A percentile compares a stretch with the other conserved stretches of the same genome.
Conservation (phyloP, 2,113 vertebrate species). For the Hepsetus odoe region DNA sequence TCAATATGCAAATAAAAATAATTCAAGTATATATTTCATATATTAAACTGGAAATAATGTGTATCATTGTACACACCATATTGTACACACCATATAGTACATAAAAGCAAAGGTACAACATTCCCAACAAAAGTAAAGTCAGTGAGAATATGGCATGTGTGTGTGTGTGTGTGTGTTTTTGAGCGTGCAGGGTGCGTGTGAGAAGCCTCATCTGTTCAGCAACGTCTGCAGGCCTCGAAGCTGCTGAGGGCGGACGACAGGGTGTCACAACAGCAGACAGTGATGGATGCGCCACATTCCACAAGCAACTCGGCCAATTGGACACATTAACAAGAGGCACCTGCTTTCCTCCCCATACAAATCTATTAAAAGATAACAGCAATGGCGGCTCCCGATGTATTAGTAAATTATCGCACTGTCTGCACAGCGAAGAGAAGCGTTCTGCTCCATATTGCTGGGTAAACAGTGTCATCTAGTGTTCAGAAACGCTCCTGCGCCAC, state of each 20-base stretch:
- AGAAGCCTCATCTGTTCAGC: conserved; percentile 79
- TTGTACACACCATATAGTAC: neutral
- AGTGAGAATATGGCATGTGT: conserved; percentile 14
- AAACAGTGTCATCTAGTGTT: conserved; percentile 87
- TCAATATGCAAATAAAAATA: no score
- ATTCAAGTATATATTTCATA: no score
- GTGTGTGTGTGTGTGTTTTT: conserved; percentile 40
- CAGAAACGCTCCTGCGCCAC: neutral
- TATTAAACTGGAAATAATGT: no score
- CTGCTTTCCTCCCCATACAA: conserved; percentile 79
- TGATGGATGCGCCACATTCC: conserved; percentile 82
- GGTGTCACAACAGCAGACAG: conserved; percentile 75
- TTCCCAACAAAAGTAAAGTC: neutral
- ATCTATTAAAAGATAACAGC: conserved; percentile 87
- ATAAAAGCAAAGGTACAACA: neutral
- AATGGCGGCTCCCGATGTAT: conserved; percentile 75
- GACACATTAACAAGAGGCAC: conserved; percentile 83
- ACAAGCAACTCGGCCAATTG: conserved; percentile 81
- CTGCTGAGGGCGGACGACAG: conserved; percentile 76
- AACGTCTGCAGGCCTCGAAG: conserved; percentile 66
- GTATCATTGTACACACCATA: no score
- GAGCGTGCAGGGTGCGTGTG: conserved; percentile 57
- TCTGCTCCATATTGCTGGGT: conserved; percentile 71
- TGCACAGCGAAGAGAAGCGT: conserved; percentile 62
- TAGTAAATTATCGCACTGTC: conserved; percentile 81